Conservation (phyloP, 2,113 vertebrate genomes). For the Ahaetulla prasina region DNA sequence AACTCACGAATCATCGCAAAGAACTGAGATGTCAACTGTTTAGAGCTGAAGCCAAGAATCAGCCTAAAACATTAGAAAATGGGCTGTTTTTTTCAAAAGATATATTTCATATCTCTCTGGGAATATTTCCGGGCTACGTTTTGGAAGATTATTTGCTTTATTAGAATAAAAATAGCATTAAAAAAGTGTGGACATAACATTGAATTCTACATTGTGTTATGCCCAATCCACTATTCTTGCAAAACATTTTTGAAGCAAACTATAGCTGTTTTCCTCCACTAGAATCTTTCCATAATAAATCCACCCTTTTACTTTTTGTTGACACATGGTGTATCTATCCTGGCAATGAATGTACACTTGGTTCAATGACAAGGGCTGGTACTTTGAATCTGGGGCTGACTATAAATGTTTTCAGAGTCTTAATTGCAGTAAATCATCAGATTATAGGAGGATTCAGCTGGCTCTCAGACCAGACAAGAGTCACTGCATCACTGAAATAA, state of each 20-base stretch:
- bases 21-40: neutral
- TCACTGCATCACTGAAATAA: slow-evolving; percentile 20
- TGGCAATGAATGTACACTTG: neutral
- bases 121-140: neutral
- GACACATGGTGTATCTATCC: neutral
- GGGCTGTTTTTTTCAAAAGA: neutral
- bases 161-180: neutral
- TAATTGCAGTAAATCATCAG: slow-evolving; percentile 25
- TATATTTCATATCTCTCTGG: neutral
- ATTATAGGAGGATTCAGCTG: neutral
- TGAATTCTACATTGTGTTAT: neutral
- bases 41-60: neutral
- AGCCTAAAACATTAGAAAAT: neutral
- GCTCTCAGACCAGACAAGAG: neutral
- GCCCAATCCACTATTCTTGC: neutral
- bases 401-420: slow-evolving; percentile 19
- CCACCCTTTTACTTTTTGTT: neutral
- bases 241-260: neutral
- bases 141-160: neutral
- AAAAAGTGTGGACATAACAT: neutral
- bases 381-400: neutral
- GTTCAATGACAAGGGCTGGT: neutral
- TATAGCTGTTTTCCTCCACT: neutral
- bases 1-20: neutral
- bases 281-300: neutral